Base-by-base conservation (phyloP, 1,140 invertebrate species). In the Agrilus planipennis region DNA sequence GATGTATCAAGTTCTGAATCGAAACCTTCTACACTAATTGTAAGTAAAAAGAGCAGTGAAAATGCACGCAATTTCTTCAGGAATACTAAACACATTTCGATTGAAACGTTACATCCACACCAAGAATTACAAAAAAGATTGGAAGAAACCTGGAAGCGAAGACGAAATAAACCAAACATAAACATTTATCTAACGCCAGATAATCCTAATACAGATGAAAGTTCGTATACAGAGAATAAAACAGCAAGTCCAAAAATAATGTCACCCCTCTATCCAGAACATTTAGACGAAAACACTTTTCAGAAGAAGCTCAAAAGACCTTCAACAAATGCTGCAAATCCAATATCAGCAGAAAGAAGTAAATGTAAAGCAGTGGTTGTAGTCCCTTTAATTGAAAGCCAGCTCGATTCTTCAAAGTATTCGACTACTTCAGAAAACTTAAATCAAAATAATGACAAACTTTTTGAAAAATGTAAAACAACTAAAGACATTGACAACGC, bases 51-150 rank as follows among this genome's bases (percentile, higher is more conserved):
- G 40, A 58, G 57, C 31, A 51, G 46, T 22, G 60, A 59, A 39
- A 34, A 46, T 9, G 55, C 46, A 22, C 59, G 45, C 32, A 15
- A 20, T 0, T 35, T 44, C 1, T 18, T 39, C 3, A 52, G 48
- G 39, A 21, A 53, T 12, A 45, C 44, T 5, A 42, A 25, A 19
- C 49, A 51, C n/a, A 32, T 27, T 15, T 55, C 42, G 5, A 15
- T 55, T 14, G 60, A 68, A 3, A 21, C 21, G 14, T 53, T 72
- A 0, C 68, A 70, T 14, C 67, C 69, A 0, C 61, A 69, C 19
- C 66, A 72, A 34, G 65, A 72, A 35, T 44, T 73, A 4, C 66
- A 69, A 0, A 67, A 71, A 36, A 56, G 69, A 34, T 35, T 72
- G 18, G 55, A 67, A 34, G 52, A 67, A 3, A 71, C 68, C 0